These are phyloP conservation scores for Drosophila lutescens DNA, from an alignment of 2,888 invertebrate genomes.

Conservation along the genomic window DNA sequence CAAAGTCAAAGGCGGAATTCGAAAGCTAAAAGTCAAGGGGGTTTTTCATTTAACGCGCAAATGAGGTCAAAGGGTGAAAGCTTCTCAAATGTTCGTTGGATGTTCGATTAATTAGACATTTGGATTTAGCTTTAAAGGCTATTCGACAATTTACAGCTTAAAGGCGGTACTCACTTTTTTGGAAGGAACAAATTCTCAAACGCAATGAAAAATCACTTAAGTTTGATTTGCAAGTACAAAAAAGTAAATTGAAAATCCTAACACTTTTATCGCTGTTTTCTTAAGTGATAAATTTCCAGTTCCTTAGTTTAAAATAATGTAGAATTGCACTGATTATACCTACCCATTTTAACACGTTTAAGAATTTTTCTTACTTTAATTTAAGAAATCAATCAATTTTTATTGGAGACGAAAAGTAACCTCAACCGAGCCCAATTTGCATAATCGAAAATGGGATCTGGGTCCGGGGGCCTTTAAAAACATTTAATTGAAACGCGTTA, in stretches of 20 bases:
- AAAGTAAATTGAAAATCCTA: neutral
- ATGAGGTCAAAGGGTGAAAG: constrained; percentile 48
- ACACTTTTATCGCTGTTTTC: too few relatives aligned
- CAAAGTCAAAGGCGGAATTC: constrained; percentile 42
- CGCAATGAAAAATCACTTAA: neutral
- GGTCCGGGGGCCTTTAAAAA: constrained; percentile 31
- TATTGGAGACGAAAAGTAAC: neutral
- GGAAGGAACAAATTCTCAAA: neutral
- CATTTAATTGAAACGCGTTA: constrained; percentile 55
- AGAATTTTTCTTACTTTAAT: too few relatives aligned
- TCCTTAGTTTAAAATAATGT: too few relatives aligned
- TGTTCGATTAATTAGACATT: constrained; percentile 74
- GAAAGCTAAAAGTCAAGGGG: constrained; percentile 36
- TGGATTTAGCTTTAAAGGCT: constrained; percentile 12
- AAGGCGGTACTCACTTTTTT: neutral
- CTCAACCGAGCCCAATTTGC: constrained; percentile 5
- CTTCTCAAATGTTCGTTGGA: constrained; percentile 10
- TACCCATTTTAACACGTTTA: neutral
- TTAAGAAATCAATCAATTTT: constrained; percentile 5
- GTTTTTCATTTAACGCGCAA: constrained; percentile 74
- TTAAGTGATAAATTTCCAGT: too few relatives aligned
- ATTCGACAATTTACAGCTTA: neutral
- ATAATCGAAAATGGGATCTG: constrained; percentile 38
- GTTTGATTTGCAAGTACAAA: neutral
- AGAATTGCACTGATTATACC: too few relatives aligned